Evolutionary conservation across 2,888 invertebrate species (phyloP).

Genomic region (Gymnocheta viridis): DNA sequence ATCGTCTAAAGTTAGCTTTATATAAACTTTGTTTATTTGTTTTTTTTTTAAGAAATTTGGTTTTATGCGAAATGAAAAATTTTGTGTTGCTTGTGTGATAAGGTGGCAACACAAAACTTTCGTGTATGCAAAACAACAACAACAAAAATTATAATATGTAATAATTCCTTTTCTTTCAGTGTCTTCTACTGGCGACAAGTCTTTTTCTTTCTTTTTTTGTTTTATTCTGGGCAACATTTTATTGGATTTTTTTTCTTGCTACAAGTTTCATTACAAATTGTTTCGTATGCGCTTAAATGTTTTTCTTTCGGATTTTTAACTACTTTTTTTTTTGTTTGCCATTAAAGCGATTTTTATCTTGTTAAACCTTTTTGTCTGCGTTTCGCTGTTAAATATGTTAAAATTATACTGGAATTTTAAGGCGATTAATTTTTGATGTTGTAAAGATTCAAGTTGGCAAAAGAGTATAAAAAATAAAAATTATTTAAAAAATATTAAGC

Average conservation of each 20-base stretch:
- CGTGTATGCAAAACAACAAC: too few relatives aligned
- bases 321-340: constrained; percentile 38
- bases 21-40: too few relatives aligned
- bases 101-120: too few relatives aligned
- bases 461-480: background rate
- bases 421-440: constrained; percentile 46
- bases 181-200: constrained; percentile 45
- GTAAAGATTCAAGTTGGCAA: background rate
- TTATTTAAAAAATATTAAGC: background rate
- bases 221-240: constrained; percentile 11
- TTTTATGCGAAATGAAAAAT: too few relatives aligned
- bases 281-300: constrained; percentile 72
- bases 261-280: constrained; percentile 71
- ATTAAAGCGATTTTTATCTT: constrained; percentile 56
- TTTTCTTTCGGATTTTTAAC: constrained; percentile 59
- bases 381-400: constrained; percentile 44
- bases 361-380: constrained; percentile 53
- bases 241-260: constrained; percentile 33
- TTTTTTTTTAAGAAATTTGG: too few relatives aligned
- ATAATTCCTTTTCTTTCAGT: constrained; percentile 18
- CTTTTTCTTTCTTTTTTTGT: background rate
- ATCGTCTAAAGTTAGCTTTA: too few relatives aligned
- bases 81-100: too few relatives aligned
- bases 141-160: too few relatives aligned
- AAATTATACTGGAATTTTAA: constrained; percentile 63